Percentiles rank a stretch among this genome's conserved stretches.
Evolutionary conservation across 2,113 vertebrate species (phyloP).

Genomic region (Elgaria multicarinata): DNA sequence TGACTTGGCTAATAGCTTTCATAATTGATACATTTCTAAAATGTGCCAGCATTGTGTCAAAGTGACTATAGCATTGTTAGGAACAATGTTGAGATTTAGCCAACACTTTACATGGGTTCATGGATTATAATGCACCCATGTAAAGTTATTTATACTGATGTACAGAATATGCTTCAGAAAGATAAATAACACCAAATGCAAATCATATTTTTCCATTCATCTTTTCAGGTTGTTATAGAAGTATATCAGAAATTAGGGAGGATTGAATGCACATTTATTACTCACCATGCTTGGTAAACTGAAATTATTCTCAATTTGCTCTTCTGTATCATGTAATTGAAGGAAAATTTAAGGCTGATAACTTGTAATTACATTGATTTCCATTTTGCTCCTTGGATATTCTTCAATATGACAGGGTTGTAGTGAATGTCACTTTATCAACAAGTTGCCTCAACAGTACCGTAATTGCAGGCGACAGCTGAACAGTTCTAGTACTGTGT

Average conservation of each 20-base stretch:
- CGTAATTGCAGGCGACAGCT: conserved; percentile 37
- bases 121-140: background rate
- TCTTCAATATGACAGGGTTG: conserved; percentile 62
- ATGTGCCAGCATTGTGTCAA: background rate
- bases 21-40: background rate
- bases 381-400: conserved; percentile 60
- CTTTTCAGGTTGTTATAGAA: conserved; percentile 33
- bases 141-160: background rate
- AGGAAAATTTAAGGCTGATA: conserved; percentile 68
- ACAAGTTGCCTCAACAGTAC: conserved; percentile 20
- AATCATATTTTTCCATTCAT: background rate
- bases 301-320: conserved; percentile 62
- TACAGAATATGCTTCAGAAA: background rate
- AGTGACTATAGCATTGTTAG: background rate
- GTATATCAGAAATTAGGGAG: conserved; percentile 39
- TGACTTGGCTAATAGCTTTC: background rate
- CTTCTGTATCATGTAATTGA: conserved; percentile 51
- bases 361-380: conserved; percentile 72
- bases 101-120: no score
- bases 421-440: conserved; percentile 57
- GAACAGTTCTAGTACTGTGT: background rate
- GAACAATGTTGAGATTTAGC: background rate
- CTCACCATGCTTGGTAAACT: conserved; percentile 35
- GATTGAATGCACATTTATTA: conserved; percentile 13
- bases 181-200: background rate